These are phyloP conservation scores for Entelurus aequoreus DNA, from an alignment of 2,113 vertebrate species.

Conservation along the genomic window DNA sequence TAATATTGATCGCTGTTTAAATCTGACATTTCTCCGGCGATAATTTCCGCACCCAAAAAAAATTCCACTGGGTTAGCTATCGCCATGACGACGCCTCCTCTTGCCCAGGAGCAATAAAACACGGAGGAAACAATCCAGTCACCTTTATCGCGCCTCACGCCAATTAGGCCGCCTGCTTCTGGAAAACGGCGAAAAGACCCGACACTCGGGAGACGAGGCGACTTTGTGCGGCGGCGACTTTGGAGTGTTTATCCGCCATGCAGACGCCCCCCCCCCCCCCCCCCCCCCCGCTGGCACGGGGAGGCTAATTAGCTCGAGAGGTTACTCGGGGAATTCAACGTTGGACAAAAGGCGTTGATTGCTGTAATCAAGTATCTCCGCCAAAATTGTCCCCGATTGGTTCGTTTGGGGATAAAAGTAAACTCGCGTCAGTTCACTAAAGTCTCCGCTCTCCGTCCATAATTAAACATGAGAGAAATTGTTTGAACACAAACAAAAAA, in stretches of 20 bases:
- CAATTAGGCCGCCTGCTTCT: constrained; percentile 43
- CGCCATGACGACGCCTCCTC: constrained; percentile 64
- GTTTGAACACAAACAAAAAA: too few species aligned
- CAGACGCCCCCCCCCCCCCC: constrained; percentile 6
- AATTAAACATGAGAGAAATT: too few species aligned
- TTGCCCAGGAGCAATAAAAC: constrained; percentile 25
- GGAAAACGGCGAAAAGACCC: constrained; percentile 35
- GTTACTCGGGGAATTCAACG: constrained; percentile 37
- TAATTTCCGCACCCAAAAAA: not conserved
- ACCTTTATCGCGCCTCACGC: constrained; percentile 57
- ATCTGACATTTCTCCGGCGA: not conserved
- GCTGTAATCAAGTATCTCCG: constrained; percentile 55
- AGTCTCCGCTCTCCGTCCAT: too few species aligned
- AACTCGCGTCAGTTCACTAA: too few species aligned
- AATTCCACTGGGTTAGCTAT: constrained; percentile 35
- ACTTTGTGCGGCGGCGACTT: constrained; percentile 13
- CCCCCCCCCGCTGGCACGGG: constrained; percentile 16
- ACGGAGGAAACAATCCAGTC: constrained; percentile 52
- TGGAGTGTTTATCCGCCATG: constrained; percentile 33
- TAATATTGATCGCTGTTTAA: too few species aligned
- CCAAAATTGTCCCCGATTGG: constrained; percentile 10
- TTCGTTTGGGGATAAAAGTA: too few species aligned
- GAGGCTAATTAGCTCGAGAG: constrained; percentile 62
- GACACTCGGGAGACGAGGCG: constrained; percentile 22
- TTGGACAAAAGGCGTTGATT: constrained; percentile 62